Conservation (phyloP, 2,797 vertebrate genomes). For the Hapalemur alaotrensis region DNA sequence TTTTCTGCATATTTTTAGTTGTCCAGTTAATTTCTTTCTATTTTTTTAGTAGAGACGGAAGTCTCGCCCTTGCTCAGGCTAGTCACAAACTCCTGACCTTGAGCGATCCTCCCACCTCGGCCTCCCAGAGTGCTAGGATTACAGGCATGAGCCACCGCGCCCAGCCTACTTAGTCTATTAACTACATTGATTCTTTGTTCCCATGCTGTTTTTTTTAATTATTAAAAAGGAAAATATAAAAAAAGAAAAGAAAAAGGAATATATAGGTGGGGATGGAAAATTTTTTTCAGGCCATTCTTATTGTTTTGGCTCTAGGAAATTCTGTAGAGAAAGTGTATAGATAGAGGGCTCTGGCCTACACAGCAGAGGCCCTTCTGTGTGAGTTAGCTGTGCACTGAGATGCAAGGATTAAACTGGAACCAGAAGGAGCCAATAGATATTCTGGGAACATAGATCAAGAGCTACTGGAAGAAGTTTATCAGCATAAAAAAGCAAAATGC, state of each 20-base stretch:
- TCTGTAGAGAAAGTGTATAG: not conserved
- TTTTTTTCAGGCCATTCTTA: not conserved
- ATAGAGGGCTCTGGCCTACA: not conserved
- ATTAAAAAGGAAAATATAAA: not conserved
- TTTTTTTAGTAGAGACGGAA: no score
- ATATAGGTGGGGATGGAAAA: not conserved
- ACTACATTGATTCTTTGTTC: constrained; percentile 17
- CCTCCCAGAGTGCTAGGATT: no score
- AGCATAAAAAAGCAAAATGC: not conserved
- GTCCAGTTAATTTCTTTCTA: no score
- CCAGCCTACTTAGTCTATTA: not conserved
- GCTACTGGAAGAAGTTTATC: constrained; percentile 20
- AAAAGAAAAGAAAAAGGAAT: not conserved
- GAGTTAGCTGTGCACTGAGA: not conserved
- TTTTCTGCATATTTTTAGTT: no score
- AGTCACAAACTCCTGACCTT: no score
- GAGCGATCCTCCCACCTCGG: no score
- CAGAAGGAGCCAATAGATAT: not conserved
- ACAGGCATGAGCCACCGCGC: not conserved
- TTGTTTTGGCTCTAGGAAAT: not conserved
- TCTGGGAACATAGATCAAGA: not conserved
- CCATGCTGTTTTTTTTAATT: not conserved
- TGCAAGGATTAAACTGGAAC: constrained; percentile 4
- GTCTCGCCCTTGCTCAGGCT: no score
- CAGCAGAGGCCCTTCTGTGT: not conserved